These are phyloP conservation scores for Amiota minor DNA, from an alignment of 2,888 invertebrate genomes.

Conservation along the genomic window DNA sequence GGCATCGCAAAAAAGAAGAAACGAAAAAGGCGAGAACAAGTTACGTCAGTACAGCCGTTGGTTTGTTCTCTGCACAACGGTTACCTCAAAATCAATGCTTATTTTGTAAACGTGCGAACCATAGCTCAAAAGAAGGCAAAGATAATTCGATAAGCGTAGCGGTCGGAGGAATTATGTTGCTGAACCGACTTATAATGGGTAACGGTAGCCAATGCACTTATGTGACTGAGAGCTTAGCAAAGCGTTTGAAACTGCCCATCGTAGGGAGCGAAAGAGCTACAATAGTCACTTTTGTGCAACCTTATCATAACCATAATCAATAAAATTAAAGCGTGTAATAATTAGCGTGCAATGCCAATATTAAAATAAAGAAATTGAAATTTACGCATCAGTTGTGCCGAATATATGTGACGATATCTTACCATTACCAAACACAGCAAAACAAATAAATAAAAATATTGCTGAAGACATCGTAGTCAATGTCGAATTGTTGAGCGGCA, in stretches of 20 bases:
- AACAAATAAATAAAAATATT: not conserved
- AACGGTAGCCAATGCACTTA: not conserved
- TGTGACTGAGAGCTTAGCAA: slow-evolving; percentile 2
- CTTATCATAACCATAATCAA: not conserved
- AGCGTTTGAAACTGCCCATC: not conserved
- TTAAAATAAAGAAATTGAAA: not conserved
- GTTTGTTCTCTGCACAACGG: not conserved
- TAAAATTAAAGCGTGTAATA: not conserved
- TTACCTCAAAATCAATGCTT: no score
- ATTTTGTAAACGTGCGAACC: not conserved
- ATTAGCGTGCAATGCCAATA: not conserved
- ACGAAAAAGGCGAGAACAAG: no score
- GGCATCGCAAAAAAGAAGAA: not conserved
- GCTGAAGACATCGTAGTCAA: not conserved
- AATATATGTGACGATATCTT: no score
- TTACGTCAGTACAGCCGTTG: not conserved
- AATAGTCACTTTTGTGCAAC: not conserved
- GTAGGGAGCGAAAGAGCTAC: not conserved
- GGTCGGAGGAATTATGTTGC: no score
- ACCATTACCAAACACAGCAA: not conserved
- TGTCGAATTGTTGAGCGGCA: not conserved
- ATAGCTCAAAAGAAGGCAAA: not conserved
- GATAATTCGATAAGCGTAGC: not conserved
- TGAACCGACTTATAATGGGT: no score
- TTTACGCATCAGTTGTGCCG: not conserved